A percentile compares a stretch with the other conserved stretches of the same genome.
Conservation (phyloP, 2,797 vertebrate genomes). For the Alauda arvensis region DNA sequence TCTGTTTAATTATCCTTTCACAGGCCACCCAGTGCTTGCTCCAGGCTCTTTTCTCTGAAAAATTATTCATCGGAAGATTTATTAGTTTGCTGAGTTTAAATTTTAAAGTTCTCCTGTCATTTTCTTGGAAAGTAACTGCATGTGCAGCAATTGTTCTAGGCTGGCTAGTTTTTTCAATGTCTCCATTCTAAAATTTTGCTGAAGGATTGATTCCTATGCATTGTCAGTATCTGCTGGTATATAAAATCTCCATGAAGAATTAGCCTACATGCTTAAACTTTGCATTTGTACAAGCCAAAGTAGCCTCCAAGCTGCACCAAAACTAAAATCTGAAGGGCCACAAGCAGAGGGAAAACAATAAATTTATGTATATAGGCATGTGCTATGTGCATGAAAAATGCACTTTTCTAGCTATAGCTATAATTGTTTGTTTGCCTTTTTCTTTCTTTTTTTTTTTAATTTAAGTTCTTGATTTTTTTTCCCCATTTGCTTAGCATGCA, state of each 20-base stretch:
- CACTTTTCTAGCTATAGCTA: background rate
- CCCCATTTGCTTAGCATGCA: background rate
- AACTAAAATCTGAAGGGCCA: background rate
- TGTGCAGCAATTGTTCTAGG: background rate
- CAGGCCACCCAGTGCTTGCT: constrained; percentile 5
- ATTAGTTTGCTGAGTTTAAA: constrained; percentile 32
- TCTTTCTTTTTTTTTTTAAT: background rate
- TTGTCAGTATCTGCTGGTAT: background rate
- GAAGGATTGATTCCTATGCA: background rate
- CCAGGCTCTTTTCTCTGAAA: constrained; percentile 13
- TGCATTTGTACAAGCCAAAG: background rate
- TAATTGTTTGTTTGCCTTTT: background rate
- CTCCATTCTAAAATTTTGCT: background rate
- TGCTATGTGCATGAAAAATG: background rate
- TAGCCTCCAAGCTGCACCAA: background rate
- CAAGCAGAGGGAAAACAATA: background rate
- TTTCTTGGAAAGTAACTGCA: background rate
- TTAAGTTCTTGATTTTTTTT: accelerated
- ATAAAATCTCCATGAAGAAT: background rate
- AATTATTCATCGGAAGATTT: constrained; percentile 20
- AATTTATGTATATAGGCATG: background rate
- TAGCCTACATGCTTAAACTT: background rate
- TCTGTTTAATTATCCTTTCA: background rate
- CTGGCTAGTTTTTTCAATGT: background rate
- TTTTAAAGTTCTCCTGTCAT: constrained; percentile 2